Base-by-base conservation (phyloP, 2,888 invertebrate genomes). In the Lypha dubia region DNA sequence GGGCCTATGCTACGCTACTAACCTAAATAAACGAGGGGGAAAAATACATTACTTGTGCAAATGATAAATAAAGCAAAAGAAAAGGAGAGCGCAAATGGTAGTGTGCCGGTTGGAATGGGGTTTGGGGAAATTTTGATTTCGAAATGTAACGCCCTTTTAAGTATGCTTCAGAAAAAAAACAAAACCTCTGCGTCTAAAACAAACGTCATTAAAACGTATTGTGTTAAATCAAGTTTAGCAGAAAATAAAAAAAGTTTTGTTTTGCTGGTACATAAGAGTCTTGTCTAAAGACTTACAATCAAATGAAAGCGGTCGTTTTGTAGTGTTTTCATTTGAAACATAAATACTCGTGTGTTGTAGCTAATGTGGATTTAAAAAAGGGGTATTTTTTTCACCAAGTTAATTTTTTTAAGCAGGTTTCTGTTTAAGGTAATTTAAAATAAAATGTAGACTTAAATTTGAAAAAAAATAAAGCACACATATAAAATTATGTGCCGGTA, bases 21-120 rank as follows among this genome's bases (percentile, higher is more conserved):
- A 89, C 89, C 89, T 87, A 89, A 87, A 89, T 89, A 88, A 86
- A 86, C 79, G 38, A n/a, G n/a, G n/a, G n/a, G n/a, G n/a, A n/a
- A 58, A 74, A 74, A 60, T 15, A 22, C 28, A 28, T 56, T 46
- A 46, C 24, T 15, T 53, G 28, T 49, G 49, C n/a, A 15, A 63
- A 13, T n/a, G 60, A 46, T n/a, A 35, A 15, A 44, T 44, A 8
- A 3, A 11, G 32, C 11, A 22, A 46, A 20, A 20, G n/a, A 41
- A 46, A 38, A 15, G 60, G 8, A 17, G 22, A 38, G n/a, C n/a
- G n/a, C n/a, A n/a, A n/a, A n/a, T n/a, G n/a, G n/a, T n/a, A 15
- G 22, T 60, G 13, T 38, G 32, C 17, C 35, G 22, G 1, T 44
- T 41, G 58, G 32, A 7, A 32, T 32, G 7, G 35, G 35, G 35